Conservation (phyloP, 2,113 vertebrate species). For the Passer montanus region DNA sequence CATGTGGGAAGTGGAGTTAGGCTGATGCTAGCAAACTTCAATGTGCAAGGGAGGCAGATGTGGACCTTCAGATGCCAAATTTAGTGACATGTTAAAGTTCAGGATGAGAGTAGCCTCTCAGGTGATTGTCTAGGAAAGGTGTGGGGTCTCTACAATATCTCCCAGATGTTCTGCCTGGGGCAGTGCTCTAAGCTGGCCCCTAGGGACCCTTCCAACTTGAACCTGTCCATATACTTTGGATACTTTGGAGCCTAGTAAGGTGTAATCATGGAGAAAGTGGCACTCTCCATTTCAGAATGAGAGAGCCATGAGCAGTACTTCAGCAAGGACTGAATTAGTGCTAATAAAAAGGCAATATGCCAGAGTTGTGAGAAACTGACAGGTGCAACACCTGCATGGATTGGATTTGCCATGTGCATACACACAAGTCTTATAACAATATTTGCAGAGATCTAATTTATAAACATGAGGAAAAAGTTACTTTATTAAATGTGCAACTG, state of each 20-base stretch:
- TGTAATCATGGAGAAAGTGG: neutral
- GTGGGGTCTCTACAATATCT: neutral
- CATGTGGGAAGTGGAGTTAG: neutral
- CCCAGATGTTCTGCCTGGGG: neutral
- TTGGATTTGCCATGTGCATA: neutral
- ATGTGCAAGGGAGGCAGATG: neutral
- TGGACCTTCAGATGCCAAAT: neutral
- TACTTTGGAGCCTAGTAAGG: neutral
- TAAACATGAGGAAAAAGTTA: neutral
- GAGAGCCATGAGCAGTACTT: neutral
- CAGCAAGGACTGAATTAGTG: neutral
- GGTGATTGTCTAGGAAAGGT: neutral
- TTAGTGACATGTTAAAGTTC: neutral
- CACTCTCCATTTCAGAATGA: neutral
- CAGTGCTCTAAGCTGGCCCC: accelerated
- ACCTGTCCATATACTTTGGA: neutral
- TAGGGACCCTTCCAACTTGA: neutral
- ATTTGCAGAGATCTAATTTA: conserved; percentile 12
- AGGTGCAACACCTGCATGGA: neutral
- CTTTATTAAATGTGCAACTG: neutral
- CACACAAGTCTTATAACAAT: neutral
- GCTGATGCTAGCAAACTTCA: neutral
- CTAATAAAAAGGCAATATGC: neutral
- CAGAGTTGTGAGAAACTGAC: neutral
- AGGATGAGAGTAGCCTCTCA: neutral